phyloP scores from a whole-genome alignment of 2,113 vertebrate genomes.

The Tricholaema leucomelas region DNA sequence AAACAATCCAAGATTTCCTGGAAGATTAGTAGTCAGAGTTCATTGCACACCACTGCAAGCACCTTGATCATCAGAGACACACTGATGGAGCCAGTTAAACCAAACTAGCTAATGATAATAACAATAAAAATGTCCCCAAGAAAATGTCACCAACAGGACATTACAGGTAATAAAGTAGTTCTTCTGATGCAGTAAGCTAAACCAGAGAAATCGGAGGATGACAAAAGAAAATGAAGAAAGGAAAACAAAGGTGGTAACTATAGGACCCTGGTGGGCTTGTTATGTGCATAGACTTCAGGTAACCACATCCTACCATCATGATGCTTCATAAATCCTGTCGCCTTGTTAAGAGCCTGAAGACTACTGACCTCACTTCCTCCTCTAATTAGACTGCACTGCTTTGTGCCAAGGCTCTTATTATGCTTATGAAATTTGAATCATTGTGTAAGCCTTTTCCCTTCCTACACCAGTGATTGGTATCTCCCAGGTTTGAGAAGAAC shows the following conservation, averaged over 20 bases:
- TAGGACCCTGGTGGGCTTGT: conserved; percentile 89
- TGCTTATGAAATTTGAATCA: conserved; percentile 11
- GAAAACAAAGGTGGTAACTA: conserved; percentile 76
- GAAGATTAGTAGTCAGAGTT: conserved; percentile 70
- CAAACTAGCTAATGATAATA: conserved; percentile 21
- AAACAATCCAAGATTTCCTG: conserved; percentile 76
- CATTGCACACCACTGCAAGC: conserved; percentile 55
- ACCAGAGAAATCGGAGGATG: conserved; percentile 69
- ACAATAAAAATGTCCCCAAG: not conserved
- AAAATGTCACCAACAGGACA: conserved; percentile 48
- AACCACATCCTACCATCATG: conserved; percentile 78
- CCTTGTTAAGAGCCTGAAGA: conserved; percentile 87
- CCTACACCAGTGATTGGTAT: not conserved
- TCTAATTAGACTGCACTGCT: conserved; percentile 75
- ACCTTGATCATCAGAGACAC: conserved; percentile 55
- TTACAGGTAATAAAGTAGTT: conserved; percentile 74
- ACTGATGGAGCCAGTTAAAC: conserved; percentile 59
- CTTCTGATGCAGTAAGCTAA: conserved; percentile 68
- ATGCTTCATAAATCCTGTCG: conserved; percentile 89
- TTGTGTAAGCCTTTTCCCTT: not conserved
- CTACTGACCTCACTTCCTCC: conserved; percentile 84
- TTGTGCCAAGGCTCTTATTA: conserved; percentile 34
- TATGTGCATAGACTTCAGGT: conserved; percentile 85
- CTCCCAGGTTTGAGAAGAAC: not conserved
- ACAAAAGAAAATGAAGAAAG: conserved; percentile 82